phyloP scores from a whole-genome alignment of 2,888 invertebrate species.

The Yponomeuta plumbellus region DNA sequence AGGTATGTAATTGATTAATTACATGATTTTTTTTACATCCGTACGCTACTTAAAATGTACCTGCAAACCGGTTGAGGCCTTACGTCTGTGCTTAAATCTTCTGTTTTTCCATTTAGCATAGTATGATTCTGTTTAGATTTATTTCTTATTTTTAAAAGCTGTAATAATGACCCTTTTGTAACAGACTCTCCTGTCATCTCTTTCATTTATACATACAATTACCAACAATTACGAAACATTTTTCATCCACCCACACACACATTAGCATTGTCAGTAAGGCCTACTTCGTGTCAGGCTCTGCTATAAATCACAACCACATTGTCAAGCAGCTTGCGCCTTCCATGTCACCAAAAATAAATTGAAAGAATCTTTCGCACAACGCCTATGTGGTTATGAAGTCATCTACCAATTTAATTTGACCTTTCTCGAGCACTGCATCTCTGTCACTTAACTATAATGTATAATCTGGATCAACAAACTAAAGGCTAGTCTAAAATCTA shows the following conservation, averaged over 20 bases:
- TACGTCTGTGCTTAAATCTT: too few species aligned
- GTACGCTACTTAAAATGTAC: too few species aligned
- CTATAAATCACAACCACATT: neutral
- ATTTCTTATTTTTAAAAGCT: neutral
- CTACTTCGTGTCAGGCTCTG: neutral
- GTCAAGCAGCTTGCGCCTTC: neutral
- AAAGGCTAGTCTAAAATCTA: neutral
- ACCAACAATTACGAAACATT: neutral
- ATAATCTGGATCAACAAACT: neutral
- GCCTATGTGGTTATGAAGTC: neutral
- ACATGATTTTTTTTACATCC: too few species aligned
- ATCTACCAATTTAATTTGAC: neutral
- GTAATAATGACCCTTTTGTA: neutral
- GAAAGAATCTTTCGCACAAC: neutral
- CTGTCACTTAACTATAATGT: neutral
- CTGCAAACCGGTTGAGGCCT: too few species aligned
- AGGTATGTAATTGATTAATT: too few species aligned
- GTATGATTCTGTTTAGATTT: too few species aligned
- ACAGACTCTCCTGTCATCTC: neutral
- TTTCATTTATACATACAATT: neutral
- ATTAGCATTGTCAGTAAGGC: neutral
- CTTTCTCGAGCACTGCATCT: neutral
- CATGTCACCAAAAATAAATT: neutral
- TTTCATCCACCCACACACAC: neutral
- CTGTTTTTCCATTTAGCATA: too few species aligned